Evolutionary conservation across 2,113 vertebrate species (phyloP).

Genomic region (Boulengeromyrus knoepffleri): DNA sequence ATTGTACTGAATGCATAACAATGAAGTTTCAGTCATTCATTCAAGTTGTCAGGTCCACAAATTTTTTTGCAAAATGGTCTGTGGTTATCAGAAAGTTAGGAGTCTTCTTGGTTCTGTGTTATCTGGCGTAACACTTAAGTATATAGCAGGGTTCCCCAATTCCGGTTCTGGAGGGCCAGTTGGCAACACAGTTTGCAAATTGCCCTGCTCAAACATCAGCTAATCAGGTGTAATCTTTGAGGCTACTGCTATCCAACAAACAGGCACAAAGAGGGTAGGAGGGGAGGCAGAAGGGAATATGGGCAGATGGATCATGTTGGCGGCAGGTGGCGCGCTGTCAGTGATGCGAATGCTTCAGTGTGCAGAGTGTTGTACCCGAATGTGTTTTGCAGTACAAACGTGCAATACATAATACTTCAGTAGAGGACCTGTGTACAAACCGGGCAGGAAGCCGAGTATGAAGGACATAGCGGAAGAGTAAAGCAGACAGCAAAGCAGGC

Average conservation of each 20-base stretch:
- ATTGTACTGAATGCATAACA: too few species aligned
- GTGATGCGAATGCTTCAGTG: neutral
- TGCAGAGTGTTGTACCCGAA: neutral
- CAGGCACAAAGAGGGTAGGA: slow-evolving; percentile 2
- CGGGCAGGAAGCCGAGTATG: neutral
- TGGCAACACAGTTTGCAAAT: neutral
- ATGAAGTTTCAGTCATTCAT: too few species aligned
- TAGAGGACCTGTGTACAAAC: neutral
- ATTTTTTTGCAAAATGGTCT: neutral
- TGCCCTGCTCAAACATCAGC: neutral
- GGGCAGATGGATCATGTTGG: neutral
- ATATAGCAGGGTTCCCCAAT: neutral
- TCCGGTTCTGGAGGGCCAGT: neutral
- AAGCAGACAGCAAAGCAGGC: neutral
- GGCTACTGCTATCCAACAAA: neutral
- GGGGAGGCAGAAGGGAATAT: neutral
- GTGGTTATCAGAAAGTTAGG: neutral
- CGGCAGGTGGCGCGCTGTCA: neutral
- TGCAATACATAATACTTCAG: neutral
- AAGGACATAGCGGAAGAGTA: neutral
- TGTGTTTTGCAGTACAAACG: neutral
- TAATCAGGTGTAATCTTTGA: neutral
- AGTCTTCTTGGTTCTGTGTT: neutral
- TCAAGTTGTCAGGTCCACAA: neutral
- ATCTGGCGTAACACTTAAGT: neutral